Evolutionary conservation across 2,113 vertebrate species (phyloP), one percentile per base, ranked within the genome.

Genomic region (Entelurus aequoreus): DNA sequence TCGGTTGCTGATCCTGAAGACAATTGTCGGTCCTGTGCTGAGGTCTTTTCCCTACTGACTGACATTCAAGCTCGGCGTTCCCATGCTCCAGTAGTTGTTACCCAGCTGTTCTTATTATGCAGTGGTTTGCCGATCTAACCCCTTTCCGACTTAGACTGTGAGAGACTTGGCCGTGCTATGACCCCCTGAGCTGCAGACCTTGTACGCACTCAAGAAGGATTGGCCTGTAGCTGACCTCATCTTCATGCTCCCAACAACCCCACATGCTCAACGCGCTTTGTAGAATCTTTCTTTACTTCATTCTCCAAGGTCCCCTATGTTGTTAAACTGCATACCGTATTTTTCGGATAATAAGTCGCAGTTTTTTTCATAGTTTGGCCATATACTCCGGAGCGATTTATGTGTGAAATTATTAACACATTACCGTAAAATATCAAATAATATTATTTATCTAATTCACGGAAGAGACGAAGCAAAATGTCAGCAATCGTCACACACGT

Each of bases 241-340:
- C 61, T 47, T 75, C 49, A 35, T 58, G 19, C 62, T 74, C 68
- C 35, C 68, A 16, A 56, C 60, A 67, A 65, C 64, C 62, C 40
- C 48, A 21, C 19, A 63, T 71, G 71, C 69, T 65, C 57, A 67
- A 78, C 72, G 76, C 52, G 62, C 52, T 76, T 61, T 35, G 60
- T 67, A 40, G 68, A 61, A 80, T 72, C 75, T 66, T 75, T 69
- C 69, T 64, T 62, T 59, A 66, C 68, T 74, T 68, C 64, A 51
- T 72, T 69, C 80, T 79, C 70, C 72, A 67, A 69, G 67, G 75
- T 28, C 64, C 65, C 57, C 57, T 10, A 53, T 74, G 73, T 78
- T 75, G 60, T 56, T 82, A 68, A 46, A 65, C 55, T 68, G 68
- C 78, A 74, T 78, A 72, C n/a, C n/a, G n/a, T n/a, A n/a, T n/a